Evolutionary conservation across 1,140 invertebrate species (phyloP).

Genomic region (Apocrypta bakeri): DNA sequence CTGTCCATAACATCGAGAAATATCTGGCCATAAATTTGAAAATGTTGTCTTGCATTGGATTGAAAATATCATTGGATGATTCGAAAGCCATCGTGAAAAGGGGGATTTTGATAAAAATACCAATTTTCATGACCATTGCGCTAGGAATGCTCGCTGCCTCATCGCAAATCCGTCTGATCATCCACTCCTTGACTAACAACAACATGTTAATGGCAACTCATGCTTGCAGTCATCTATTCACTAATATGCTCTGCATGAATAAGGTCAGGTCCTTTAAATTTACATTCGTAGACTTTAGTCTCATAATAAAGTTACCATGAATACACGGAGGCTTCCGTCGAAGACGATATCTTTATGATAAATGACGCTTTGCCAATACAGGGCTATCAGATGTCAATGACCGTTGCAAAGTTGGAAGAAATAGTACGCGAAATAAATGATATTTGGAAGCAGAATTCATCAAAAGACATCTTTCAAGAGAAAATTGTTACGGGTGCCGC

Average conservation of each 20-base stretch:
- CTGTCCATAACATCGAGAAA: not conserved
- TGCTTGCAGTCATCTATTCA: not conserved
- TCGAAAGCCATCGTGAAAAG: not conserved
- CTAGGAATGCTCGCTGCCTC: not conserved
- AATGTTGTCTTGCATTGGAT: not conserved
- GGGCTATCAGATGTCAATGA: not conserved
- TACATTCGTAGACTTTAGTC: not conserved
- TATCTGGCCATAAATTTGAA: not conserved
- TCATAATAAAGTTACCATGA: not conserved
- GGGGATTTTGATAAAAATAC: not conserved
- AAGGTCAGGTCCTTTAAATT: not conserved
- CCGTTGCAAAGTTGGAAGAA: not conserved
- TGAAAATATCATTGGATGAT: not conserved
- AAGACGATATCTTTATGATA: not conserved
- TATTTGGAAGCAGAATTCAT: not conserved
- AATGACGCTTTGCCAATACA: not conserved
- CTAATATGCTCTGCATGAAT: not conserved
- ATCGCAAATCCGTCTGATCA: not conserved
- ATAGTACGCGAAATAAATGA: not conserved
- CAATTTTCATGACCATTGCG: not conserved
- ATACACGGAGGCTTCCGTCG: not conserved
- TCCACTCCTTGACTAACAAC: not conserved
- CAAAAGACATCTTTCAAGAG: not conserved
- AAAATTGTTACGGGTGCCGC: not conserved
- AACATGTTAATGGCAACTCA: not conserved